Conservation (phyloP, 2,888 invertebrate genomes). For the Argyra leucocephala region DNA sequence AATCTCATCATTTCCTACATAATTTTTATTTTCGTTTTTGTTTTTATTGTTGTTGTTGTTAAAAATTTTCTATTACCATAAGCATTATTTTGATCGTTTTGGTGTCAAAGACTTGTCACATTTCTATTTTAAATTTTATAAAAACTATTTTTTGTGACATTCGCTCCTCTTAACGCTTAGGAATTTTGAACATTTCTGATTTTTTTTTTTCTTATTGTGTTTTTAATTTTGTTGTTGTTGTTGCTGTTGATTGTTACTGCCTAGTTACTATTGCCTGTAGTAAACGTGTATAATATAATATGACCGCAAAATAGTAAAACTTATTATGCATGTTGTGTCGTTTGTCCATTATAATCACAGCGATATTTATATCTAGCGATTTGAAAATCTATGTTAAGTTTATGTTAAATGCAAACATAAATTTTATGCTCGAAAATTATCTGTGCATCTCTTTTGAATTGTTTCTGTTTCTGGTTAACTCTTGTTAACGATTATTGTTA, state of each 20-base stretch:
- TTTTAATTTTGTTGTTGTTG: neutral
- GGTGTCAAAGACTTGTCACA: conserved; percentile 6
- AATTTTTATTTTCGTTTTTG: neutral
- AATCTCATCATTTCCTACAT: neutral
- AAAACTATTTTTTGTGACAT: neutral
- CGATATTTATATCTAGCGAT: neutral
- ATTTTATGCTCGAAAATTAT: neutral
- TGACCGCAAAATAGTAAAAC: too few species aligned
- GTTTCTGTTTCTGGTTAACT: neutral
- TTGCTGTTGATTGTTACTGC: neutral
- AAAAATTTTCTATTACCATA: neutral
- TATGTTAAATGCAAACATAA: conserved; percentile 6
- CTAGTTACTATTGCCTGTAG: too few species aligned
- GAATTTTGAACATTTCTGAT: neutral
- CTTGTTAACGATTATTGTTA: conserved; percentile 4
- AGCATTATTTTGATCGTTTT: neutral
- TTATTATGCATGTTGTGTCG: neutral
- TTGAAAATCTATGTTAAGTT: neutral
- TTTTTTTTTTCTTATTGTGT: neutral
- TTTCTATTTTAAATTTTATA: neutral
- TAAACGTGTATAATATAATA: too few species aligned
- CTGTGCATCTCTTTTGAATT: neutral
- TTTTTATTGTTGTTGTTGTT: neutral
- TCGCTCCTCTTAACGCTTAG: neutral
- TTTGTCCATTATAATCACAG: neutral